Percentiles rank a stretch among this genome's conserved stretches.
These are phyloP conservation scores for Aptenodytes patagonicus DNA, from an alignment of 2,113 vertebrate species.

Conservation along the genomic window DNA sequence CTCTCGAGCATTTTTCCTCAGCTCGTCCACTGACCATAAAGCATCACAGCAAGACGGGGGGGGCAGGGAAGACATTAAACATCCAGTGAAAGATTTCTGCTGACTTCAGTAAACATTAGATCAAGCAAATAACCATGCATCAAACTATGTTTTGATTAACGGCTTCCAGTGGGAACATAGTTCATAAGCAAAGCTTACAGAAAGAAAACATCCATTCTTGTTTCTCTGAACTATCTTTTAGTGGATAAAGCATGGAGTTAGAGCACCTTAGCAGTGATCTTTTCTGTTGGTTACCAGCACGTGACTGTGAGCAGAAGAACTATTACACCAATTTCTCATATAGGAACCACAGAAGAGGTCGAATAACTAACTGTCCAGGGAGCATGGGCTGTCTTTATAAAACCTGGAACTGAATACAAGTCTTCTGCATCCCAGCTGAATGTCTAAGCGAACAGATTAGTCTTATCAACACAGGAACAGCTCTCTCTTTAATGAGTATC, in stretches of 20 bases:
- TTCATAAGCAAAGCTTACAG: not conserved
- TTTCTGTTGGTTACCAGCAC: not conserved
- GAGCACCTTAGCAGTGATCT: not conserved
- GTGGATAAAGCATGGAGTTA: not conserved
- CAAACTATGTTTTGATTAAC: not conserved
- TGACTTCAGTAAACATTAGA: slow-evolving; percentile 44
- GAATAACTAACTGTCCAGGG: not conserved
- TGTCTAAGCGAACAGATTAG: not conserved
- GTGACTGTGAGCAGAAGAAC: not conserved
- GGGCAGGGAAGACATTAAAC: not conserved
- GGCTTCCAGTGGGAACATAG: not conserved
- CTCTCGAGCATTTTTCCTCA: not conserved
- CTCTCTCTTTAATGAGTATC: not conserved
- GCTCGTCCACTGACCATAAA: not conserved
- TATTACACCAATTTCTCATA: not conserved
- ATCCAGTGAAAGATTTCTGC: slow-evolving; percentile 9
- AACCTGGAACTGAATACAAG: not conserved
- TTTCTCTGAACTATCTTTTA: not conserved
- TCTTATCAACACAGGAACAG: not conserved
- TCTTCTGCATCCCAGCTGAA: not conserved
- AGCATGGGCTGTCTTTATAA: not conserved
- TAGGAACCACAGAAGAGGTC: not conserved
- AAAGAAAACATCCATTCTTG: not conserved
- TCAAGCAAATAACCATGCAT: not conserved
- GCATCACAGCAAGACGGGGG: not conserved